Conservation (phyloP, 2,113 vertebrate genomes). For the Lucifuga dentata region DNA sequence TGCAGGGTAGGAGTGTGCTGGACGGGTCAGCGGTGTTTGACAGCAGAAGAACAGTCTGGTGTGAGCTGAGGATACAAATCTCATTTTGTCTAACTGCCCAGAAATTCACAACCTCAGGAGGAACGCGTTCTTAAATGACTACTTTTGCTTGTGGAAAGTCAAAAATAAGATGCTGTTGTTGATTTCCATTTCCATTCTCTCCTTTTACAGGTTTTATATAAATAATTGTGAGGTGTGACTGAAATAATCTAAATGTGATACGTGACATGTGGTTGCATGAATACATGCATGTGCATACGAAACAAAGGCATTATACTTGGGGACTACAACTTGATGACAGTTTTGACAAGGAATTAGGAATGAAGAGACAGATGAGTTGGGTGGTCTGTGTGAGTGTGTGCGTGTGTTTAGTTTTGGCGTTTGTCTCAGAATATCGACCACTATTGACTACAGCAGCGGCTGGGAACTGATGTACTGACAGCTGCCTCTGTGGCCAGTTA, state of each 20-base stretch:
- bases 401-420: conserved; percentile 17
- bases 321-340: conserved; percentile 41
- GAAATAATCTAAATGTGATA: neutral
- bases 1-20: conserved; percentile 54
- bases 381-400: conserved; percentile 1
- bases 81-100: conserved; percentile 20
- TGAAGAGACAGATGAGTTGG: conserved; percentile 32
- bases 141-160: conserved; percentile 3
- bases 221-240: neutral
- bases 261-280: neutral
- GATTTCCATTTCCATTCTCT: neutral
- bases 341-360: conserved; percentile 22
- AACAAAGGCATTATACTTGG: conserved; percentile 20
- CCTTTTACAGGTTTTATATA: neutral
- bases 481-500: conserved; percentile 39
- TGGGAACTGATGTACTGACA: conserved; percentile 35
- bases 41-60: conserved; percentile 58
- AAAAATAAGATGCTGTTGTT: neutral
- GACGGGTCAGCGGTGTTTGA: conserved; percentile 62
- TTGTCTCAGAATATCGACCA: conserved; percentile 54
- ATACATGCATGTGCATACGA: conserved; percentile 27
- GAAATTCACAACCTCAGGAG: conserved; percentile 25
- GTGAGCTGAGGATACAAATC: conserved; percentile 35
- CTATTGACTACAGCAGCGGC: conserved; percentile 50
- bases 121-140: conserved; percentile 26